Evolutionary conservation across 1,140 invertebrate genomes (phyloP).

Genomic region (Diabrotica virgifera): DNA sequence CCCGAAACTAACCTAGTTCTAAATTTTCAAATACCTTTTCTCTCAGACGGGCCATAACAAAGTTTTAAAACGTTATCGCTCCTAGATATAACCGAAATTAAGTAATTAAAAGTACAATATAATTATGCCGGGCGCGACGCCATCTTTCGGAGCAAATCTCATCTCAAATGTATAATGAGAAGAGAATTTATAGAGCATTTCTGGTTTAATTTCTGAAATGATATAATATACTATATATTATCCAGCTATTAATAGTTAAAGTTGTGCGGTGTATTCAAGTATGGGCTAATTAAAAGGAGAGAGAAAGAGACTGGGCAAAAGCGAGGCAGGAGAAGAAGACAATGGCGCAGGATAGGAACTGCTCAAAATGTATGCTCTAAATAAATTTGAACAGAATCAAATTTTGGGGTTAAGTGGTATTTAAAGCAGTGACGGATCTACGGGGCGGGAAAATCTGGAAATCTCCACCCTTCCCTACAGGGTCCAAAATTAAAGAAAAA

Average conservation of each 20-base stretch:
- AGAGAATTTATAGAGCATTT: constrained; percentile 24
- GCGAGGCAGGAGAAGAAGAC: background rate
- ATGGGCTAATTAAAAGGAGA: constrained; percentile 32
- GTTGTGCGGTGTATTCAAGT: constrained; percentile 35
- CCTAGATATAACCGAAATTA: background rate
- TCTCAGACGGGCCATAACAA: background rate
- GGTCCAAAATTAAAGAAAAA: too few species aligned
- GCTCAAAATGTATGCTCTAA: too few species aligned
- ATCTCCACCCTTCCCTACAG: too few species aligned
- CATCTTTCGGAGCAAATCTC: constrained; percentile 8
- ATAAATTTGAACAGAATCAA: too few species aligned
- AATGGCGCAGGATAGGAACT: background rate
- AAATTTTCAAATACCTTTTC: background rate
- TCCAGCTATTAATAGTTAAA: constrained; percentile 33
- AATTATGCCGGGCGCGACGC: constrained; percentile 5
- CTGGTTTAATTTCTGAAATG: constrained; percentile 30
- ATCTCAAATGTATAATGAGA: constrained; percentile 15
- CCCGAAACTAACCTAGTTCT: too few species aligned
- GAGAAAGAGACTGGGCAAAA: constrained; percentile 20
- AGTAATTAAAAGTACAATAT: constrained; percentile 9
- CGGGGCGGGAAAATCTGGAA: too few species aligned
- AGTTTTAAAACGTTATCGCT: background rate
- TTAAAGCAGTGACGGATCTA: too few species aligned
- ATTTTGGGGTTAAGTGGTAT: too few species aligned
- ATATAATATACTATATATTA: constrained; percentile 34